These are phyloP conservation scores for Fistularia tabacaria DNA, from an alignment of 2,797 vertebrate species.

Conservation along the genomic window DNA sequence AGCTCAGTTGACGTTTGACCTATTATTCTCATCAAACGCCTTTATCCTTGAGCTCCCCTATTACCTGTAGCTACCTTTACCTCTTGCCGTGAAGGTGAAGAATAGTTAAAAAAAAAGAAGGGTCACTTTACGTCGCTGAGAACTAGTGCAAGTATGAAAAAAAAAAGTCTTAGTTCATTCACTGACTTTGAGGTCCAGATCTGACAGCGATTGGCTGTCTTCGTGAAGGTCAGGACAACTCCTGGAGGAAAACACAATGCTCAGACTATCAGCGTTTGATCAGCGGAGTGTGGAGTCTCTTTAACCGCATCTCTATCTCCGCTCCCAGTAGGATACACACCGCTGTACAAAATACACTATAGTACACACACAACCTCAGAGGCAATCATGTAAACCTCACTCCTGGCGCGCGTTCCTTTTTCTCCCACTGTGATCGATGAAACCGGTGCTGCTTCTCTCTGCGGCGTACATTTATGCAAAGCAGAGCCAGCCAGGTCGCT, in stretches of 20 bases:
- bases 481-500: no score
- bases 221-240: conserved; percentile 45
- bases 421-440: conserved; percentile 7
- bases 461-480: not conserved
- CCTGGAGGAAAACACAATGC: conserved; percentile 29
- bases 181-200: conserved; percentile 2
- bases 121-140: no score
- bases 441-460: not conserved
- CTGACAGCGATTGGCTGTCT: conserved; percentile 30
- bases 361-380: not conserved
- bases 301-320: conserved; percentile 14
- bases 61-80: not conserved
- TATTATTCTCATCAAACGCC: not conserved
- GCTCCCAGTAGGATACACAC: conserved; percentile 8
- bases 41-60: not conserved
- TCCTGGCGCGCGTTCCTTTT: not conserved
- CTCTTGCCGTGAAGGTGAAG: no score
- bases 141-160: not conserved
- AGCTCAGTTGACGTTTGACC: not conserved
- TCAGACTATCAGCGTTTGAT: conserved; percentile 41
- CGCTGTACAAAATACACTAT: not conserved
- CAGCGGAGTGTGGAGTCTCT: conserved; percentile 26
- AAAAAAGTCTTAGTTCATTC: not conserved
- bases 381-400: conserved; percentile 11
- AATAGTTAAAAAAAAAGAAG: no score